Base-by-base conservation (phyloP, 2,113 vertebrate genomes). In the Chionis minor region DNA sequence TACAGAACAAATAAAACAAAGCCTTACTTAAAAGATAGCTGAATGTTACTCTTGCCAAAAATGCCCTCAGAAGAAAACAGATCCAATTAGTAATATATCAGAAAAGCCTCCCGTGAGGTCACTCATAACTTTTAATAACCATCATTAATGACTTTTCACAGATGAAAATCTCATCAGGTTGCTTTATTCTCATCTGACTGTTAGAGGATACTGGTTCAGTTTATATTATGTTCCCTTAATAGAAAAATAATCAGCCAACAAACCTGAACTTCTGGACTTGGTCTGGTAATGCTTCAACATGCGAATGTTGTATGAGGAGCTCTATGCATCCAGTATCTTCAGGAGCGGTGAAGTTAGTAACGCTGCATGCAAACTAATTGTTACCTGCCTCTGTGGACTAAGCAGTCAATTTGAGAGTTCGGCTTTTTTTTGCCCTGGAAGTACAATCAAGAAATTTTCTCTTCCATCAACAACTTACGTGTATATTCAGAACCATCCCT, bases 291-390 rank as follows among this genome's bases (percentile, higher is more conserved):
- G 32, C 17, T 52, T 82, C 52, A 71, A 58, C 4, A n/a, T 26
- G 19, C 32, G 55, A 51, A 82, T 21, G 17, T 55, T 2, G 0
- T 5, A 3, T 5, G 23, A 77, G 17, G 49, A 92, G 8, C 44
- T 58, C 63, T 35, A 5, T 3, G 5, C 12, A 14, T 14, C 54
- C 14, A 32, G 6, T 4, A 15, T 14, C 38, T 65, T n/a, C 10
- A 22, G 19, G 9, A 87, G 8, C 3, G 4, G 17, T 69, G 2
- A 26, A 59, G 63, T 3, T 51, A 33, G 44, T 9, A 69, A 47
- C 1, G 3, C 9, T 38, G 32, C 1, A 0, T 8, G 33, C 51
- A 52, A 40, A 47, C 19, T 0, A 33, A 27, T 2, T 87, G 26
- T 12, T 22, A 87, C n/a, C 28, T 52, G 54, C 24, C 27, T 62